Percentiles rank a stretch among this genome's conserved stretches.
These are phyloP conservation scores for Drosophila paracracens DNA, from an alignment of 2,888 invertebrate genomes.

Conservation along the genomic window DNA sequence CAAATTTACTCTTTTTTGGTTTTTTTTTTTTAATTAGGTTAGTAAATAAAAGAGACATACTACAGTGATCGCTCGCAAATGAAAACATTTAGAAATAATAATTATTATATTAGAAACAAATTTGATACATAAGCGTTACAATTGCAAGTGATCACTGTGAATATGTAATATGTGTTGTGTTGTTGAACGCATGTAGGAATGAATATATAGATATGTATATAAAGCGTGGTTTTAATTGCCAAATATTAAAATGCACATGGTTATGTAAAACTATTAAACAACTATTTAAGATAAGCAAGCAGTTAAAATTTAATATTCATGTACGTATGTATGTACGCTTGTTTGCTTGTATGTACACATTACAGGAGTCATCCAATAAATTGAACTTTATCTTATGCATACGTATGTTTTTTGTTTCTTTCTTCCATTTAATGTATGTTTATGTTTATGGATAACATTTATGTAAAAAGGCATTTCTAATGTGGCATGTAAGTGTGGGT, in stretches of 20 bases:
- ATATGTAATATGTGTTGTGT: constrained; percentile 39
- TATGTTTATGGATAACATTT: constrained; percentile 8
- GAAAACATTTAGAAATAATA: not conserved
- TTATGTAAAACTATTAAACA: constrained; percentile 54
- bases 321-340: constrained; percentile 5
- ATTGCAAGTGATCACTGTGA: constrained; percentile 13
- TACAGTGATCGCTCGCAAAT: constrained; percentile 7
- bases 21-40: constrained; percentile 30
- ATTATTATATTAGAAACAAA: not conserved
- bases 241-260: constrained; percentile 65
- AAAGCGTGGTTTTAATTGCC: constrained; percentile 67
- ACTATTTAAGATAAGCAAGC: constrained; percentile 59
- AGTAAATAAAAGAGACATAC: constrained; percentile 36
- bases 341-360: constrained; percentile 10
- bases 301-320: constrained; percentile 32
- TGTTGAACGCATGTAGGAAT: constrained; percentile 41
- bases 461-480: constrained; percentile 22
- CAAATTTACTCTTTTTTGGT: constrained; percentile 49
- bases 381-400: constrained; percentile 36
- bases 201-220: constrained; percentile 47
- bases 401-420: constrained; percentile 10
- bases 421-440: not conserved
- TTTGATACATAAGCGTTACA: not conserved
- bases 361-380: constrained; percentile 16
- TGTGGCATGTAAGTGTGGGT: constrained; percentile 12